Evolutionary conservation across 2,888 invertebrate genomes (phyloP).

Genomic region (Plebejus anna): DNA sequence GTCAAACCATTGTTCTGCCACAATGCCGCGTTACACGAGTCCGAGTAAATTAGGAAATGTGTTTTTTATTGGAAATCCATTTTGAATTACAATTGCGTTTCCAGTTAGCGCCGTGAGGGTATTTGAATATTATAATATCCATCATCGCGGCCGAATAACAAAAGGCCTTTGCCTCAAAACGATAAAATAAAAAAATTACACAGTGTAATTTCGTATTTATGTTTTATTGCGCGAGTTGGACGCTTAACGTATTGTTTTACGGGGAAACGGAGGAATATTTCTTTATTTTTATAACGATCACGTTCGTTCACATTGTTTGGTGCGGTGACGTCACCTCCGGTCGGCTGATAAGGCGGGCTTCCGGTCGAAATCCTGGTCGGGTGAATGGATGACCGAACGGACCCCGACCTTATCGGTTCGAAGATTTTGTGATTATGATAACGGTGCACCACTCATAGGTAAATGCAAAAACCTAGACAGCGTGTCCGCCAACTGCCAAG

Average conservation of each 20-base stretch:
- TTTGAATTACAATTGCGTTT: conserved; percentile 69
- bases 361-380: conserved; percentile 65
- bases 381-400: conserved; percentile 45
- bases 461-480: neutral
- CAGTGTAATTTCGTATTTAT: conserved; percentile 32
- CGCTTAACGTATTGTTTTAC: conserved; percentile 69
- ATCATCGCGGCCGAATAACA: conserved; percentile 37
- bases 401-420: conserved; percentile 47
- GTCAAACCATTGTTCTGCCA: conserved; percentile 72
- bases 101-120: conserved; percentile 64
- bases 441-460: conserved; percentile 20
- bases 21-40: conserved; percentile 54
- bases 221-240: conserved; percentile 50
- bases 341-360: conserved; percentile 72
- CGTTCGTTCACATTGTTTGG: conserved; percentile 61
- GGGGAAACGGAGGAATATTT: conserved; percentile 49
- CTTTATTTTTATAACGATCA: conserved; percentile 75
- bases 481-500: neutral
- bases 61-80: conserved; percentile 73
- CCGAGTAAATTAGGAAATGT: conserved; percentile 76
- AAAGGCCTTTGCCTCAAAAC: conserved; percentile 34
- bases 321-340: conserved; percentile 72
- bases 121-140: conserved; percentile 53
- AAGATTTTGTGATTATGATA: conserved; percentile 38
- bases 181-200: conserved; percentile 33